Conservation (phyloP, 2,797 vertebrate genomes). For the Enteromius unitaeniatus region DNA sequence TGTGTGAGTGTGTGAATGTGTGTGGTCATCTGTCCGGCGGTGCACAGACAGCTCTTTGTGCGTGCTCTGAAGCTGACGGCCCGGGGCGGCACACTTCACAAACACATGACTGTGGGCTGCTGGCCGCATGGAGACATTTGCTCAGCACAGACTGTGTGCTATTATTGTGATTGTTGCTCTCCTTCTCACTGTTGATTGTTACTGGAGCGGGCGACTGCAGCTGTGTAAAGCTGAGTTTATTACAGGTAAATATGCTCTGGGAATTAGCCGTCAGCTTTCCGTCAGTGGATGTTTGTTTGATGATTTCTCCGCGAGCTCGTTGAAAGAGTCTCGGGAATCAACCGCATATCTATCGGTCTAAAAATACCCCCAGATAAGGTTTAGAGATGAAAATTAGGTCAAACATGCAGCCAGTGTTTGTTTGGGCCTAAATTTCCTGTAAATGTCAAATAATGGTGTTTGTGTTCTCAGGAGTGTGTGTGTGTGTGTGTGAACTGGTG, state of each 20-base stretch:
- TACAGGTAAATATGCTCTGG: background rate
- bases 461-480: too few species aligned
- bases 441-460: background rate
- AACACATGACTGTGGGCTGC: constrained; percentile 55
- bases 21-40: constrained; percentile 63
- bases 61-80: constrained; percentile 23
- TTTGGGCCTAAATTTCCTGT: too few species aligned
- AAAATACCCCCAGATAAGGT: background rate
- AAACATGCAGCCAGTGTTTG: background rate
- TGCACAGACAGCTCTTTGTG: constrained; percentile 54
- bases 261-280: background rate
- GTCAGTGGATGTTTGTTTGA: constrained; percentile 6
- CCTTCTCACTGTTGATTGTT: background rate
- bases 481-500: background rate
- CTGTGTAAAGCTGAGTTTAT: background rate
- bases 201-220: background rate
- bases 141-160: constrained; percentile 12
- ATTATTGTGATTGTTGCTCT: background rate
- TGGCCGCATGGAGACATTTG: constrained; percentile 51
- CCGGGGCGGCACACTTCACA: constrained; percentile 36
- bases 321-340: background rate
- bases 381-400: background rate
- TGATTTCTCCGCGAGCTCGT: background rate
- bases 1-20: background rate
- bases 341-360: background rate